A percentile compares a stretch with the other conserved stretches of the same genome.
Conservation (phyloP, 2,888 invertebrate species). For the Dusona sp. region DNA sequence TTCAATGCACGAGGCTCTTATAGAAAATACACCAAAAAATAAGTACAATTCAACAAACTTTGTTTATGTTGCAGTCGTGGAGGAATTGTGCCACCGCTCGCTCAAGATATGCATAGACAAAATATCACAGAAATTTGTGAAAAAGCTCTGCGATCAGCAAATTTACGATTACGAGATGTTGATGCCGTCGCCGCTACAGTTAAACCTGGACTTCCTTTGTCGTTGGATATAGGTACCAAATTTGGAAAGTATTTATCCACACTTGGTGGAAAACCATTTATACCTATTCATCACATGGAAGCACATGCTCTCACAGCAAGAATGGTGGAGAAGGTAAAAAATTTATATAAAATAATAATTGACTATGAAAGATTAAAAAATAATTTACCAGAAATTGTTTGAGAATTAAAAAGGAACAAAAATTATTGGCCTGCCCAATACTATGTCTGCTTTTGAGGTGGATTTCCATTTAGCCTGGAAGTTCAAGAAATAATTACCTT, state of each 20-base stretch:
- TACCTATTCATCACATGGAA: slow-evolving; percentile 99
- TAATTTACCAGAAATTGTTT: background rate
- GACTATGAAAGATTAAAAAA: background rate
- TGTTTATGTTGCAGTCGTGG: slow-evolving; percentile 88
- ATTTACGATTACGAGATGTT: slow-evolving; percentile 88
- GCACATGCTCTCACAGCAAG: slow-evolving; percentile 97
- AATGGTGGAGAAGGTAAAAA: slow-evolving; percentile 88
- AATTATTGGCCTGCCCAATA: background rate
- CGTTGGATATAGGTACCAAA: slow-evolving; percentile 92
- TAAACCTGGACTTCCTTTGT: slow-evolving; percentile 93
- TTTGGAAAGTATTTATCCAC: slow-evolving; percentile 92
- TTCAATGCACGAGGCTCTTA: background rate
- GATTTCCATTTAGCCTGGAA: background rate
- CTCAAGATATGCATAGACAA: slow-evolving; percentile 91
- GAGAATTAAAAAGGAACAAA: background rate
- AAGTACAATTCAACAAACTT: slow-evolving; percentile 3
- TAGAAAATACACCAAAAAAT: background rate
- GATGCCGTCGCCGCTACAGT: slow-evolving; percentile 97
- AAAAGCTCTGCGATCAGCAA: slow-evolving; percentile 88
- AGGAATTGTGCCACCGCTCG: slow-evolving; percentile 95
- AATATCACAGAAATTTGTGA: slow-evolving; percentile 91
- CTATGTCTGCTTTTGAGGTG: background rate
- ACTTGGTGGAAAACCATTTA: slow-evolving; percentile 90
- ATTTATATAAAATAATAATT: background rate
- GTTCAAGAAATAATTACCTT: too few species aligned